Evolutionary conservation across 2,888 invertebrate species (phyloP).

Genomic region (Eupelmus urozonus): DNA sequence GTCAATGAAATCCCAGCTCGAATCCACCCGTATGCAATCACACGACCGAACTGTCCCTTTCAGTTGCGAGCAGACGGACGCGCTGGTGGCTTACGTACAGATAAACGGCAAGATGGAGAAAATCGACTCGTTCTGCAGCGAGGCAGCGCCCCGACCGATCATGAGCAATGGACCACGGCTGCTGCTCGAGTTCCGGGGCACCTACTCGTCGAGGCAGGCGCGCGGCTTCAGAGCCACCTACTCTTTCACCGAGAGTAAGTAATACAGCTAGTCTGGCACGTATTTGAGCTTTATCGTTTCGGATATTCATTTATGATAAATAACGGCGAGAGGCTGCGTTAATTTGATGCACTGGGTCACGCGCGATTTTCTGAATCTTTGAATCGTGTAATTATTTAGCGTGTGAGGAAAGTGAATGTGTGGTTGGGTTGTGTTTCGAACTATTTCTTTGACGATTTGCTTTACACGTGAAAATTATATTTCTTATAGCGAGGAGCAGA

Average conservation of each 20-base stretch:
- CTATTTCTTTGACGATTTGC: no score
- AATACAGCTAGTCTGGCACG: no score
- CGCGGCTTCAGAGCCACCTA: constrained; percentile 93
- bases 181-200: constrained; percentile 90
- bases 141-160: constrained; percentile 87
- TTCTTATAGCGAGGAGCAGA: no score
- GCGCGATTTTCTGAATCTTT: no score
- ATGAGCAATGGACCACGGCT: constrained; percentile 95
- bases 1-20: no score
- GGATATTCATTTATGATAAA: not conserved
- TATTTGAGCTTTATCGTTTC: not conserved
- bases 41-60: no score
- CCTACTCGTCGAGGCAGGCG: constrained; percentile 86
- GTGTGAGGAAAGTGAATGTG: no score
- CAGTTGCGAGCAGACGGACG: constrained; percentile 89
- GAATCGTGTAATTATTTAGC: not conserved
- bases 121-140: constrained; percentile 92
- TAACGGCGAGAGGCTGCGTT: not conserved
- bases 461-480: no score
- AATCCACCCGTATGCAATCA: no score
- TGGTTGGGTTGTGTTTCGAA: no score
- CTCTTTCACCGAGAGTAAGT: constrained; percentile 93
- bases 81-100: constrained; percentile 89
- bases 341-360: not conserved
- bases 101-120: constrained; percentile 91